phyloP scores from a whole-genome alignment of 2,113 vertebrate species.

The Vireo altiloquus region DNA sequence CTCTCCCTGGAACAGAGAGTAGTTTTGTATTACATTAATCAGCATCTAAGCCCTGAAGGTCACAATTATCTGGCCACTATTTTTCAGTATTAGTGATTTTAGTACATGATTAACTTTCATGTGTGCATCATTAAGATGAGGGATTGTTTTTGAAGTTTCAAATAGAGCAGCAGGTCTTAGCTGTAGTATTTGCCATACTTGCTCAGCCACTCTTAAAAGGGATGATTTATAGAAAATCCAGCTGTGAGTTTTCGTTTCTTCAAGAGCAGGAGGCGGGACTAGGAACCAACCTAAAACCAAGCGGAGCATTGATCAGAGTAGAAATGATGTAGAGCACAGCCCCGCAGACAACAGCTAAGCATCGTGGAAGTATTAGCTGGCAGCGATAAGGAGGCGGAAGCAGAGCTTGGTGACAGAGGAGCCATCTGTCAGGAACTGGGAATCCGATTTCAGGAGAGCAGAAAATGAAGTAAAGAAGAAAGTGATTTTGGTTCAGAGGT shows the following conservation, averaged over 20 bases:
- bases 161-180: slow-evolving; percentile 58
- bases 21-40: slow-evolving; percentile 50
- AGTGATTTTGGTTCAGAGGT: slow-evolving; percentile 67
- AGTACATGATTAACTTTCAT: slow-evolving; percentile 40
- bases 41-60: slow-evolving; percentile 50
- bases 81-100: slow-evolving; percentile 63
- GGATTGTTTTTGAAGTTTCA: slow-evolving; percentile 57
- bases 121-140: slow-evolving; percentile 48
- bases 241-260: slow-evolving; percentile 79
- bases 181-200: slow-evolving; percentile 61
- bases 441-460: slow-evolving; percentile 61
- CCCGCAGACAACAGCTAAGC: slow-evolving; percentile 66
- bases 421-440: slow-evolving; percentile 74
- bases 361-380: slow-evolving; percentile 74
- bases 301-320: slow-evolving; percentile 73
- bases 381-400: slow-evolving; percentile 68
- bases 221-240: slow-evolving; percentile 77
- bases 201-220: slow-evolving; percentile 63
- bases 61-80: slow-evolving; percentile 59
- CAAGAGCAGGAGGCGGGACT: slow-evolving; percentile 73
- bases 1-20: neutral
- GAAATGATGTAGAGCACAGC: slow-evolving; percentile 73
- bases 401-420: slow-evolving; percentile 57
- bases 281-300: slow-evolving; percentile 72
- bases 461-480: slow-evolving; percentile 70